Percentiles rank a stretch among this genome's conserved stretches.
Evolutionary conservation across 1,140 invertebrate genomes (phyloP).

Genomic region (Hycleus cichorii): DNA sequence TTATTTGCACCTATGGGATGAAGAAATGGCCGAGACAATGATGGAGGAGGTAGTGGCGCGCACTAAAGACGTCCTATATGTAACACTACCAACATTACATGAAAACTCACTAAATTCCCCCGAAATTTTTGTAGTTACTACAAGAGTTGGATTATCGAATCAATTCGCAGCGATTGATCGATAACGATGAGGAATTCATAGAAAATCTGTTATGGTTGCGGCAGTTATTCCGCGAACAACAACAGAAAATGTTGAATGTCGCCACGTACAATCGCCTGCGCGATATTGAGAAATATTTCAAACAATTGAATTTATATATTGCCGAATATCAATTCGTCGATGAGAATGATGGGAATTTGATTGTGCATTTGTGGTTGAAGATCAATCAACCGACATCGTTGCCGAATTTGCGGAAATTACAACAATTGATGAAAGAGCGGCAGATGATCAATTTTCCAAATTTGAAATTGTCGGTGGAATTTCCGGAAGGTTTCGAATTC

Average conservation of each 20-base stretch:
- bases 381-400: conserved; percentile 43
- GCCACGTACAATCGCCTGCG: conserved; percentile 47
- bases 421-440: conserved; percentile 20
- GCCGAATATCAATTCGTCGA: conserved; percentile 43
- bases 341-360: conserved; percentile 41
- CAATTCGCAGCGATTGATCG: conserved; percentile 8
- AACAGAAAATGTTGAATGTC: conserved; percentile 44
- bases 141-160: conserved; percentile 41
- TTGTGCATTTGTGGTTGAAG: conserved; percentile 46
- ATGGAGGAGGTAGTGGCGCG: conserved; percentile 39
- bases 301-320: conserved; percentile 44
- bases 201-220: conserved; percentile 45
- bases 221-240: conserved; percentile 41
- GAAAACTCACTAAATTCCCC: not conserved
- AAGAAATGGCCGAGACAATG: conserved; percentile 42
- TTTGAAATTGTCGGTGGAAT: conserved; percentile 47
- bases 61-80: conserved; percentile 42
- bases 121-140: conserved; percentile 40
- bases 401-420: conserved; percentile 32
- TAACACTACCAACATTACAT: conserved; percentile 13
- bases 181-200: conserved; percentile 21
- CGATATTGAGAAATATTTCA: conserved; percentile 47
- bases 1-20: conserved; percentile 54
- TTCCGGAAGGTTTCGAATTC: conserved; percentile 44
- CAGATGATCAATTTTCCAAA: conserved; percentile 42